Conservation (phyloP, 1,140 invertebrate species). For the Anthonomus grandis region DNA sequence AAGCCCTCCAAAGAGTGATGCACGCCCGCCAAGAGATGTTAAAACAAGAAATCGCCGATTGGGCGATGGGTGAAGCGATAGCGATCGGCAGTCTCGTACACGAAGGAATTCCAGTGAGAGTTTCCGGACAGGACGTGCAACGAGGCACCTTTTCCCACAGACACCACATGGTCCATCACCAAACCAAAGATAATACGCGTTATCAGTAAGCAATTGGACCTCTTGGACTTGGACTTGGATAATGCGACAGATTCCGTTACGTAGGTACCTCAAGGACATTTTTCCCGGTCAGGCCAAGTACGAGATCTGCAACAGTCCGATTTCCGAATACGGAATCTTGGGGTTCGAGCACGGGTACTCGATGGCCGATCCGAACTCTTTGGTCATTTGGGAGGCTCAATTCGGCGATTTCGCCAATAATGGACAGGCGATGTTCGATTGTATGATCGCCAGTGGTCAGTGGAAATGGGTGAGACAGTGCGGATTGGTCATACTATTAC, state of each 20-base stretch:
- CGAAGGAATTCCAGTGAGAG: constrained; percentile 57
- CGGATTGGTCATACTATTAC: constrained; percentile 77
- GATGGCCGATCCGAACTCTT: constrained; percentile 72
- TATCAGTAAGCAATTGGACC: constrained; percentile 37
- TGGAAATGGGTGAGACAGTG: constrained; percentile 82
- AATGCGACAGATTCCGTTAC: too few relatives aligned
- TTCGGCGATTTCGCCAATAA: constrained; percentile 90
- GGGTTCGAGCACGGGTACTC: constrained; percentile 85
- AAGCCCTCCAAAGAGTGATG: constrained; percentile 58
- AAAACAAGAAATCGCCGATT: constrained; percentile 66
- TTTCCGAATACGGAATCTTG: constrained; percentile 74
- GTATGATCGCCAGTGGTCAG: constrained; percentile 76
- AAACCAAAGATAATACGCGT: constrained; percentile 49
- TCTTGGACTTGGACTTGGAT: too few relatives aligned
- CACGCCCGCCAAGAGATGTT: constrained; percentile 66
- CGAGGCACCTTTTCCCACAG: constrained; percentile 74
- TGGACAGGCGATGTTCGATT: constrained; percentile 83
- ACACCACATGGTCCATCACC: constrained; percentile 83
- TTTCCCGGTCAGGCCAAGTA: constrained; percentile 74
- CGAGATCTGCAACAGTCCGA: constrained; percentile 74
- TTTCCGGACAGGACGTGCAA: constrained; percentile 86
- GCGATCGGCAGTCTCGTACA: constrained; percentile 76
- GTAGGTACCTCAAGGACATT: constrained; percentile 57
- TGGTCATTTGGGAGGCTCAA: constrained; percentile 87
- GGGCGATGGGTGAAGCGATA: constrained; percentile 81